Percentiles rank a stretch among this genome's conserved stretches.
phyloP scores from a whole-genome alignment of 2,113 vertebrate species.

The Alectura lathami region DNA sequence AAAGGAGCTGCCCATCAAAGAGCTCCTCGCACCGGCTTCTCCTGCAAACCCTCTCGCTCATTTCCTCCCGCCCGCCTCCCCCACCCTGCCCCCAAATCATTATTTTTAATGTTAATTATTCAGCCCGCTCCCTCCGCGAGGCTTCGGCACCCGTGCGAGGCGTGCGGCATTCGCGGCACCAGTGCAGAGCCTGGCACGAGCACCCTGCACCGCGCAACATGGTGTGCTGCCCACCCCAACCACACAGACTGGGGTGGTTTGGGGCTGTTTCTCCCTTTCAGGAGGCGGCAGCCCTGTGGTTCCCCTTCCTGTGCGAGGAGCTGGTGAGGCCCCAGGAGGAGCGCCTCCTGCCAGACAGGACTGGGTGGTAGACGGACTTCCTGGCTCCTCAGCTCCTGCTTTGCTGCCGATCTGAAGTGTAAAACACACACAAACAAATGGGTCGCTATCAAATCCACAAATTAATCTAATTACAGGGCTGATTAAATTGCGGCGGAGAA shows the following conservation, averaged over 20 bases:
- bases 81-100: neutral
- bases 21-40: conserved; percentile 13
- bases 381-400: conserved; percentile 47
- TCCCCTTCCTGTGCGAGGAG: fast-evolving
- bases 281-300: neutral
- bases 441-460: conserved; percentile 65
- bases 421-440: conserved; percentile 62
- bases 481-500: conserved; percentile 57
- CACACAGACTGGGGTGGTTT: neutral
- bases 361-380: fast-evolving
- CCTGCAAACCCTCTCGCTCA: neutral
- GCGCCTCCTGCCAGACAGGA: fast-evolving
- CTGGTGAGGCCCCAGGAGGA: fast-evolving
- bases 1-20: conserved; percentile 73
- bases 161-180: no score
- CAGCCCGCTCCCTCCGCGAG: neutral
- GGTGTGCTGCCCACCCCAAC: neutral
- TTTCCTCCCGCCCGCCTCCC: neutral
- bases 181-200: neutral
- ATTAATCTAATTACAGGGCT: conserved; percentile 71
- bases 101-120: neutral
- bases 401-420: conserved; percentile 38
- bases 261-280: neutral
- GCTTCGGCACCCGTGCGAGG: no score
- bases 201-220: neutral